Evolutionary conservation across 2,888 invertebrate genomes (phyloP).

Genomic region (Lasiommata megera): DNA sequence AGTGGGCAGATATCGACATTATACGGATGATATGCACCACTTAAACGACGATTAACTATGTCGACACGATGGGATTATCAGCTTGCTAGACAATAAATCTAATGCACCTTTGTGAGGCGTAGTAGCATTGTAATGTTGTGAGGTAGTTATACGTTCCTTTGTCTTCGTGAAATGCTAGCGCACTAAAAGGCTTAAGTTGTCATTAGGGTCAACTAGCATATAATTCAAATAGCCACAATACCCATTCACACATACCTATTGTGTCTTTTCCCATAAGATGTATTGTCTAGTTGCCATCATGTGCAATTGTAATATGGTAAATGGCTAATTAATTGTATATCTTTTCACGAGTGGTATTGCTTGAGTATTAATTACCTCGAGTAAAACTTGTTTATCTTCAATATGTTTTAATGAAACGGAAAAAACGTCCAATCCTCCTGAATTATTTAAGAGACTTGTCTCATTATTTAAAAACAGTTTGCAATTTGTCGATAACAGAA

Average conservation of each 20-base stretch:
- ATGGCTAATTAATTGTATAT: too few species aligned
- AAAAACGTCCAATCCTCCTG: too few species aligned
- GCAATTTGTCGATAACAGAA: too few species aligned
- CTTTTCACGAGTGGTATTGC: too few species aligned
- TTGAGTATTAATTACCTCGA: too few species aligned
- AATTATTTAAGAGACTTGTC: too few species aligned
- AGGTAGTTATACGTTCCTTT: constrained; percentile 31
- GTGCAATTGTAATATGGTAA: background rate
- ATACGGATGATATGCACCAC: background rate
- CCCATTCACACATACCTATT: constrained; percentile 12
- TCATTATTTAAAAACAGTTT: too few species aligned
- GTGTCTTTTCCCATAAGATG: background rate
- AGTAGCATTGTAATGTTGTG: constrained; percentile 27
- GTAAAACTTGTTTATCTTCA: too few species aligned
- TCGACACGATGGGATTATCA: constrained; percentile 16
- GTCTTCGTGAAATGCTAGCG: constrained; percentile 30
- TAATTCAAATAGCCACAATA: constrained; percentile 36
- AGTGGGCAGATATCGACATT: constrained; percentile 6
- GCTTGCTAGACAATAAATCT: constrained; percentile 24
- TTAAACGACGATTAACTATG: constrained; percentile 5
- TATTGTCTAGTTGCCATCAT: background rate
- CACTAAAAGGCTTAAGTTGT: constrained; percentile 57
- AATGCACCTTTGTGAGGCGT: constrained; percentile 24
- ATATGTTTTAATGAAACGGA: too few species aligned
- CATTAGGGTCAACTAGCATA: constrained; percentile 68